phyloP scores from a whole-genome alignment of 2,888 invertebrate genomes.

The Vandiemenella viatica region DNA sequence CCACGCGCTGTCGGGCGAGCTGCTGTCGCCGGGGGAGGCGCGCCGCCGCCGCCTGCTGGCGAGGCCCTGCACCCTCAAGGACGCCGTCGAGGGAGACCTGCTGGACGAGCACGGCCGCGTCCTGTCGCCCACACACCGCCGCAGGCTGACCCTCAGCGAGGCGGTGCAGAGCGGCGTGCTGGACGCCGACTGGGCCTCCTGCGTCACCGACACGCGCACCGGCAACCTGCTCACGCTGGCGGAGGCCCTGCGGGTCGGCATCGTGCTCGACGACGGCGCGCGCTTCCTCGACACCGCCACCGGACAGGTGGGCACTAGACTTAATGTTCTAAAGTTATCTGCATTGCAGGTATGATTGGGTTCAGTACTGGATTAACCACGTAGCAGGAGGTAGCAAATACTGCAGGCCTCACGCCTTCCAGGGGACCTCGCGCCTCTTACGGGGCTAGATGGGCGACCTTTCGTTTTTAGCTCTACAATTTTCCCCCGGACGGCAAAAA shows the following conservation, averaged over 20 bases:
- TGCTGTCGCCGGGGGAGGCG: conserved; percentile 68
- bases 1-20: conserved; percentile 58
- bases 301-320: too few species aligned
- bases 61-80: conserved; percentile 86
- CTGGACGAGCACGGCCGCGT: conserved; percentile 64
- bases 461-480: too few species aligned
- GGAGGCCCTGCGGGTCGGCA: conserved; percentile 67
- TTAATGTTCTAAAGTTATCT: too few species aligned
- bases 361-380: too few species aligned
- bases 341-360: too few species aligned
- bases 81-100: conserved; percentile 59
- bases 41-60: conserved; percentile 61
- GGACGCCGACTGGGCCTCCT: conserved; percentile 69
- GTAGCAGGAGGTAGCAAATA: too few species aligned
- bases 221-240: conserved; percentile 67
- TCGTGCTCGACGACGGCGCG: conserved; percentile 53
- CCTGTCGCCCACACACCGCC: conserved; percentile 63
- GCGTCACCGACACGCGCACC: conserved; percentile 64
- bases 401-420: too few species aligned
- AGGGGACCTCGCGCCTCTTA: too few species aligned
- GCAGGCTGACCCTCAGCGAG: conserved; percentile 63
- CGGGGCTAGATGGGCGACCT: too few species aligned
- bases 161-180: conserved; percentile 76
- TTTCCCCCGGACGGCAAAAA: too few species aligned
- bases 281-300: conserved; percentile 27